These are phyloP conservation scores for Anguilla obscura DNA, from an alignment of 2,797 vertebrate species.

Conservation along the genomic window DNA sequence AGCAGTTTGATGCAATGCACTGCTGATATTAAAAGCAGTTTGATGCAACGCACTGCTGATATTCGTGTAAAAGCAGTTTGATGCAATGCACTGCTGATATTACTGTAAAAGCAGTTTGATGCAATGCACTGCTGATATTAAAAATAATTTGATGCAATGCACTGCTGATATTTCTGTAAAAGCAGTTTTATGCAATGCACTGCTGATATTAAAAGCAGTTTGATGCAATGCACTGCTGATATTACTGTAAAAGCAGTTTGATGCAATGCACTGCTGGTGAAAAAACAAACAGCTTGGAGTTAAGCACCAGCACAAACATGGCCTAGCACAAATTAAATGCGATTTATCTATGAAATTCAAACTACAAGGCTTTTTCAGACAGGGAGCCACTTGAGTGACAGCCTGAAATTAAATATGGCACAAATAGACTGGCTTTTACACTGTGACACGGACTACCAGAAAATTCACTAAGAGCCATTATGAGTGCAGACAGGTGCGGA, in stretches of 20 bases:
- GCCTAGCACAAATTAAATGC: background rate
- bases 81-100: background rate
- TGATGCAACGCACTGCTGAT: background rate
- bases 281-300: background rate
- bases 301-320: background rate
- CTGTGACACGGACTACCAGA: background rate
- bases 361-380: background rate
- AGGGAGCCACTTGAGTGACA: background rate
- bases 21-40: background rate
- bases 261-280: background rate
- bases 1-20: background rate
- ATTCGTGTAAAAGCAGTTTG: background rate
- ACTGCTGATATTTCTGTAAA: background rate
- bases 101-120: background rate
- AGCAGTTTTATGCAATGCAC: background rate
- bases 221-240: background rate
- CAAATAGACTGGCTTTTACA: constrained; percentile 1
- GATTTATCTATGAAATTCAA: background rate
- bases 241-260: background rate
- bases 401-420: background rate
- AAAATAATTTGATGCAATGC: background rate
- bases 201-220: background rate
- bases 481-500: background rate
- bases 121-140: background rate
- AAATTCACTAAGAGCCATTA: background rate